Evolutionary conservation across 2,113 vertebrate genomes (phyloP).

Genomic region (Myotis yumanensis): DNA sequence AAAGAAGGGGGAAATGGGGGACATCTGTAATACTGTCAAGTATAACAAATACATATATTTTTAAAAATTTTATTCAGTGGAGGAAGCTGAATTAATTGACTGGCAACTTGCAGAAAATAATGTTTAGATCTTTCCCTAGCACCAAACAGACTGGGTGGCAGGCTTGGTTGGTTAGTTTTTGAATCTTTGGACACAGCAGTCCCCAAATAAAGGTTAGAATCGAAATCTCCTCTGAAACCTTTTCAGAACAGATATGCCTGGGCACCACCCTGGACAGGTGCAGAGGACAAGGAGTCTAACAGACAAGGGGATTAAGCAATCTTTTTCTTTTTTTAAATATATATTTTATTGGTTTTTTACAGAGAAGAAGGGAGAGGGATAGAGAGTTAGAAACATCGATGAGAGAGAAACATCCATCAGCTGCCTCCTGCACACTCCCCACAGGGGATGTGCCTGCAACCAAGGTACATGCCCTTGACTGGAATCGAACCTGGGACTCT

Average conservation of each 20-base stretch:
- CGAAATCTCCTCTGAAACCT: background rate
- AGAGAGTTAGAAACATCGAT: too few species aligned
- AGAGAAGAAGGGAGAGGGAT: too few species aligned
- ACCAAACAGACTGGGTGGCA: background rate
- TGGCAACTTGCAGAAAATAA: background rate
- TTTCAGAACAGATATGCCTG: background rate
- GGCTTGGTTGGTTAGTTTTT: background rate
- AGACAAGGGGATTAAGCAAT: background rate
- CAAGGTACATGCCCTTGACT: too few species aligned
- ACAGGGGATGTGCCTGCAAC: too few species aligned
- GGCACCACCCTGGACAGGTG: background rate
- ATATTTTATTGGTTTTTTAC: too few species aligned
- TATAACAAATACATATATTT: too few species aligned
- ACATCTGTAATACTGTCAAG: too few species aligned
- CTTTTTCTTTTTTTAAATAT: too few species aligned
- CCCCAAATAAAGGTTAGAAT: background rate
- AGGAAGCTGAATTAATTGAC: background rate
- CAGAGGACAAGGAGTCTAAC: background rate
- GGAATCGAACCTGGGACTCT: too few species aligned
- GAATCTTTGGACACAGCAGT: background rate
- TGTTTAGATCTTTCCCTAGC: background rate
- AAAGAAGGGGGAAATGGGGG: too few species aligned
- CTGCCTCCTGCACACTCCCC: too few species aligned
- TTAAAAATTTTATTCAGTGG: background rate
- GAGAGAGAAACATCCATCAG: too few species aligned